Conservation (phyloP, 2,113 vertebrate species). For the Paedocypris sp. region DNA sequence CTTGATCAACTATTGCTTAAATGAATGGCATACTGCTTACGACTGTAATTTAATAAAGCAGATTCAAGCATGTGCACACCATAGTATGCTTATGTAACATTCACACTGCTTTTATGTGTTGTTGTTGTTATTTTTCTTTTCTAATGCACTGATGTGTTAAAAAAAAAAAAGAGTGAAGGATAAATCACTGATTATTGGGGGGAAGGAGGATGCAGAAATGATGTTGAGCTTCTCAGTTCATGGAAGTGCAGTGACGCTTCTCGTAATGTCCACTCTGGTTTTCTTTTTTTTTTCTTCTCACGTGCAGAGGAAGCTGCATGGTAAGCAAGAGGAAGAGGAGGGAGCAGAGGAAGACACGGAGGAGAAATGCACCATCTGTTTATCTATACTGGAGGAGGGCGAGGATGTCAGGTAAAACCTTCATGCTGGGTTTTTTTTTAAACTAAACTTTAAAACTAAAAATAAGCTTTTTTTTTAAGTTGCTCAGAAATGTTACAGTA, state of each 20-base stretch:
- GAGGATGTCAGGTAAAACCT: slow-evolving; percentile 92
- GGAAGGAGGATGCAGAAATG: neutral
- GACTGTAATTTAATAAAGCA: too few species aligned
- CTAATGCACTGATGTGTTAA: too few species aligned
- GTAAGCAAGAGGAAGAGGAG: slow-evolving; percentile 92
- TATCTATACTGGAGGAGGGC: slow-evolving; percentile 97
- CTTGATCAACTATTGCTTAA: neutral
- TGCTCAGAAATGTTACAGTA: too few species aligned
- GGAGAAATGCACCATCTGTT: slow-evolving; percentile 98
- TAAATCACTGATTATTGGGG: too few species aligned
- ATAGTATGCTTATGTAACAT: neutral
- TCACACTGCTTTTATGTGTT: neutral
- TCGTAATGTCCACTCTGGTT: slow-evolving; percentile 38
- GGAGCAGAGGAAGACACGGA: slow-evolving; percentile 94
- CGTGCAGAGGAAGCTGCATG: slow-evolving; percentile 97
- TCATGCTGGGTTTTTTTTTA: too few species aligned
- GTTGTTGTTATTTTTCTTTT: neutral
- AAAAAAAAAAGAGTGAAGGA: too few species aligned
- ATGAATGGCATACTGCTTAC: neutral
- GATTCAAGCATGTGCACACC: too few species aligned
- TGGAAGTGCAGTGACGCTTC: neutral
- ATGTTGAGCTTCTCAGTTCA: neutral
- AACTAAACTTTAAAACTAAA: too few species aligned
- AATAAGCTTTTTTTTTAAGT: slow-evolving; percentile 10
- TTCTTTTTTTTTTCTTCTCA: too few species aligned